A percentile compares a stretch with the other conserved stretches of the same genome.
Conservation (phyloP, 2,888 invertebrate genomes). For the Ormyrus nitidulus region DNA sequence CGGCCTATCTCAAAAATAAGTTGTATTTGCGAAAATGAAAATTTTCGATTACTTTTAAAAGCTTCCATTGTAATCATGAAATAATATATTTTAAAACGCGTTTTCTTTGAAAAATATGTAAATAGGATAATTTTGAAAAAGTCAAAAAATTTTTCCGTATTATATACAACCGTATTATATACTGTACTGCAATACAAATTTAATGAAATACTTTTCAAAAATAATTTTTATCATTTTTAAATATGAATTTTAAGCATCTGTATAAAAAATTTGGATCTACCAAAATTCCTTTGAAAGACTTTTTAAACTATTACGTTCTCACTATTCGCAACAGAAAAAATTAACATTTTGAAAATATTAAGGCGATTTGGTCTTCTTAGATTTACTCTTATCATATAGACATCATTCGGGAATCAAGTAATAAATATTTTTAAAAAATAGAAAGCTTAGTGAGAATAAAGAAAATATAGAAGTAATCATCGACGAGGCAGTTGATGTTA, state of each 20-base stretch:
- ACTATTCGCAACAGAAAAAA: slow-evolving; percentile 18
- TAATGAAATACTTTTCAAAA: no score
- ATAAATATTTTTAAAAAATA: slow-evolving; percentile 37
- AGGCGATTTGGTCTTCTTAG: slow-evolving; percentile 44
- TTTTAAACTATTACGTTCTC: slow-evolving; percentile 8
- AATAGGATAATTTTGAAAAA: no score
- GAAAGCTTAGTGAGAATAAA: slow-evolving; percentile 15
- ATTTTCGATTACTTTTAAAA: slow-evolving; percentile 30
- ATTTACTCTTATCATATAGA: slow-evolving; percentile 42
- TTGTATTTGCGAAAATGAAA: slow-evolving; percentile 26
- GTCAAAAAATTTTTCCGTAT: no score
- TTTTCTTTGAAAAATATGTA: no score
- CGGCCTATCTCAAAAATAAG: slow-evolving; percentile 1
- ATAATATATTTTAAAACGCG: background rate
- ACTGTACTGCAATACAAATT: no score
- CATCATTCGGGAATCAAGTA: slow-evolving; percentile 30
- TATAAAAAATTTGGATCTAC: slow-evolving; percentile 28
- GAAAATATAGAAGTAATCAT: slow-evolving; percentile 17
- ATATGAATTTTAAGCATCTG: background rate
- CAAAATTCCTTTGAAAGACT: slow-evolving; percentile 19
- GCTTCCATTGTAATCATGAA: slow-evolving; percentile 27
- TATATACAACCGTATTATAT: no score
- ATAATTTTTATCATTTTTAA: no score
- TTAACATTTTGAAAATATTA: slow-evolving; percentile 32
- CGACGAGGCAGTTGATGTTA: slow-evolving; percentile 14